Evolutionary conservation across 1,140 invertebrate genomes (phyloP).

Genomic region (Trachymyrmex septentrionalis): DNA sequence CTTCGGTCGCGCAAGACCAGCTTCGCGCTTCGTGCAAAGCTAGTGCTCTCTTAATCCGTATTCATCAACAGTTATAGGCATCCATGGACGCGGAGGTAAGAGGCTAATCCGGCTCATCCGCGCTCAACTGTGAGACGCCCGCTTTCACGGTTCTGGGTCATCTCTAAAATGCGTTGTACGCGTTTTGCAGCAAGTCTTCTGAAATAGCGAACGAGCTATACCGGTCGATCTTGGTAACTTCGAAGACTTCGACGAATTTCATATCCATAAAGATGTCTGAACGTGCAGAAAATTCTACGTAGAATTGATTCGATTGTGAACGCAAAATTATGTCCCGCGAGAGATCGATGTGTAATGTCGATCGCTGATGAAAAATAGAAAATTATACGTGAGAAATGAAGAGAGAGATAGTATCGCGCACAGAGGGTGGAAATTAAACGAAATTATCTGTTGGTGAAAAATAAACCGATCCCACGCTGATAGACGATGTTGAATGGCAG

Average conservation of each 20-base stretch:
- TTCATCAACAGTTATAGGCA: slow-evolving; percentile 81
- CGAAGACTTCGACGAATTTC: background rate
- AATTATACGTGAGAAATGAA: background rate
- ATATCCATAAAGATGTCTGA: background rate
- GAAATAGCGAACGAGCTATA: slow-evolving; percentile 25
- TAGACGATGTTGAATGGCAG: slow-evolving; percentile 70
- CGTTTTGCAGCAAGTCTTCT: slow-evolving; percentile 56
- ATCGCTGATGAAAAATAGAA: background rate
- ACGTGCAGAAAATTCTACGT: background rate
- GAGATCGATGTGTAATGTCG: background rate
- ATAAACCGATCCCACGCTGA: slow-evolving; percentile 69
- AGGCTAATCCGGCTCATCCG: slow-evolving; percentile 80
- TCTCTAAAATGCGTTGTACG: slow-evolving; percentile 71
- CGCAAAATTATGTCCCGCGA: background rate
- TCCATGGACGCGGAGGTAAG: slow-evolving; percentile 74
- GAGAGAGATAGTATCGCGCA: background rate
- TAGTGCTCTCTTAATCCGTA: slow-evolving; percentile 79
- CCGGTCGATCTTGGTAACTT: background rate
- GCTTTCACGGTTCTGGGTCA: slow-evolving; percentile 75
- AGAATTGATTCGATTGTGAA: background rate
- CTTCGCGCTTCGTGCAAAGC: slow-evolving; percentile 74
- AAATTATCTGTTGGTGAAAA: slow-evolving; percentile 68
- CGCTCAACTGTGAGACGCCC: slow-evolving; percentile 74
- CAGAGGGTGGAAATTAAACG: slow-evolving; percentile 55
- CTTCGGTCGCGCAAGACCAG: slow-evolving; percentile 62